Base-by-base conservation (phyloP, 2,888 invertebrate genomes). In the Orchestes rusci region DNA sequence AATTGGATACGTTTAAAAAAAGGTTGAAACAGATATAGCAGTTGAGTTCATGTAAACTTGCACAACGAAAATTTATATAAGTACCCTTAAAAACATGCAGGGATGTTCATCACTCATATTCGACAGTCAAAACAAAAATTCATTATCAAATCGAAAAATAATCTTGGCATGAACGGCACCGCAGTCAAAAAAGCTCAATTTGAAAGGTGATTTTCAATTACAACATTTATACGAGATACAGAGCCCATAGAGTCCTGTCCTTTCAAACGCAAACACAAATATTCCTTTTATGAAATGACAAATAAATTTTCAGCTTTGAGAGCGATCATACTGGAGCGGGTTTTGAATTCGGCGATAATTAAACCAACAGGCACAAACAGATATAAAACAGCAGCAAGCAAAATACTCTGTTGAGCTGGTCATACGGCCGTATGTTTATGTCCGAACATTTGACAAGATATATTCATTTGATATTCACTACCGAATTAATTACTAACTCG, bases 231-330 rank as follows among this genome's bases (percentile, higher is more conserved):
- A 23, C 5, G 23, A 23, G 23, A 23, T 7, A 23, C 5, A 23
- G 10, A 23, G 10, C 7, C 23, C 30, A 28, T 27, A 20, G 33
- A 29, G 23, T 19, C 38, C 43, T 39, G 39, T 32, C 23, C 16
- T 27, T 44, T 39, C 29, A 34, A 10, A 28, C 32, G 34, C 33
- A 39, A 8, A 64, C 63, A 64, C 65, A 64, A 65, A 65, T 65
- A 66, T 64, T 64, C 64, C 65, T 63, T 60, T 58, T 63, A 63
- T 63, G 61, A 64, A 62, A 63, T 60, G 60, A 59, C 64, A 62
- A 65, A 67, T 66, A 67, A 67, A 67, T 67, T 66, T 63, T 59
- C 56, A 54, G 59, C 58, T 48, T 48, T 51, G 56, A 55, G 53
- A 53, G 52, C 53, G 57, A 56, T 60, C 58, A 57, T 60, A 43